These are phyloP conservation scores for Rhinopomastus cyanomelas DNA, from an alignment of 2,113 vertebrate genomes.

Conservation along the genomic window DNA sequence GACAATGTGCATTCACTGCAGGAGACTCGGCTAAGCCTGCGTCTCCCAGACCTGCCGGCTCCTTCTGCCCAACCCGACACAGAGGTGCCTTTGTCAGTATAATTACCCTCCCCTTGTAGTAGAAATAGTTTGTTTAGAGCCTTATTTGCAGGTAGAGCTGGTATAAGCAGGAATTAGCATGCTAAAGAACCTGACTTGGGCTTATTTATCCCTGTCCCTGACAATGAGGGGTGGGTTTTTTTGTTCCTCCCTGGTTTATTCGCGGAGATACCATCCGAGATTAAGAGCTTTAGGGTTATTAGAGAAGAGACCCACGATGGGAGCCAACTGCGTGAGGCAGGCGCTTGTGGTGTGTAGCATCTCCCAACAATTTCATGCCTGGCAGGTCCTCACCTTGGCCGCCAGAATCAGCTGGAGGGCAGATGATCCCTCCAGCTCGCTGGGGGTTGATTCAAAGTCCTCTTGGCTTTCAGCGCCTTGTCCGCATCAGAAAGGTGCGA, in stretches of 20 bases:
- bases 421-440: constrained; percentile 36
- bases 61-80: constrained; percentile 91
- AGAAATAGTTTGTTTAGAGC: constrained; percentile 78
- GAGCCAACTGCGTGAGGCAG: constrained; percentile 9
- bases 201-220: constrained; percentile 62
- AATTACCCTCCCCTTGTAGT: constrained; percentile 91
- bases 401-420: constrained; percentile 17
- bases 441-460: constrained; percentile 59
- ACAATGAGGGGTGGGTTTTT: neutral
- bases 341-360: neutral
- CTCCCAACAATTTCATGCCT: constrained; percentile 50
- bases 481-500: constrained; percentile 71
- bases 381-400: constrained; percentile 35
- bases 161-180: constrained; percentile 81
- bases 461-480: constrained; percentile 59
- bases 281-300: constrained; percentile 61
- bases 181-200: constrained; percentile 72
- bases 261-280: constrained; percentile 49
- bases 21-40: constrained; percentile 90
- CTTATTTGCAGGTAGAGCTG: constrained; percentile 77
- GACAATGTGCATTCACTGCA: constrained; percentile 93
- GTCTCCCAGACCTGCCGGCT: constrained; percentile 98
- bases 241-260: neutral
- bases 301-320: constrained; percentile 21
- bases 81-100: constrained; percentile 98